Conservation (phyloP, 2,113 vertebrate species). For the Sardina pilchardus region DNA sequence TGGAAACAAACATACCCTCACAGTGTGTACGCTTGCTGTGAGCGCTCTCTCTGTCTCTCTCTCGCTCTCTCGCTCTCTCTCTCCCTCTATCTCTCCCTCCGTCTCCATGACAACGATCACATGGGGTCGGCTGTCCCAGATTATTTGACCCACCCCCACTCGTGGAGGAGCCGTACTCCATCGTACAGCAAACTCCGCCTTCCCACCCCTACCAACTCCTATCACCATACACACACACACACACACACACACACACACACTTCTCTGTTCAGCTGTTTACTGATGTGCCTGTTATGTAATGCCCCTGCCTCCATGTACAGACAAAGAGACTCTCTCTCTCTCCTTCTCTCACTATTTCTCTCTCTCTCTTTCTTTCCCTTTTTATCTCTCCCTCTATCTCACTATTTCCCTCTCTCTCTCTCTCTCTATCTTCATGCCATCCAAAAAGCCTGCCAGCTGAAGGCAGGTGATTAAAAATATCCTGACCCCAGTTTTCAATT, state of each 20-base stretch:
- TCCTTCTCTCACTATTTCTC: background rate
- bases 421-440: background rate
- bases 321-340: background rate
- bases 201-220: conserved; percentile 17
- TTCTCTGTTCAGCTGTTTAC: conserved; percentile 45
- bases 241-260: conserved; percentile 27
- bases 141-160: conserved; percentile 49
- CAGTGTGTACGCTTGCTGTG: conserved; percentile 4
- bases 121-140: conserved; percentile 59
- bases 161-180: conserved; percentile 33
- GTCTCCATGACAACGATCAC: conserved; percentile 60
- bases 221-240: background rate
- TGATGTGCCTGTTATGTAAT: conserved; percentile 46
- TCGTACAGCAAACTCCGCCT: conserved; percentile 38
- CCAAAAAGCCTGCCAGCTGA: conserved; percentile 18
- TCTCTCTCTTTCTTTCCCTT: background rate
- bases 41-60: background rate
- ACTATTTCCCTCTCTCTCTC: background rate
- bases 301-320: conserved; percentile 11
- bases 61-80: background rate
- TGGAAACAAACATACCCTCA: conserved; percentile 19
- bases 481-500: conserved; percentile 20
- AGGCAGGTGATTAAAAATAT: background rate
- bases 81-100: conserved; percentile 23
- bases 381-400: background rate